These are phyloP conservation scores for Parotia lawesii DNA, from an alignment of 2,113 vertebrate genomes.

Conservation along the genomic window DNA sequence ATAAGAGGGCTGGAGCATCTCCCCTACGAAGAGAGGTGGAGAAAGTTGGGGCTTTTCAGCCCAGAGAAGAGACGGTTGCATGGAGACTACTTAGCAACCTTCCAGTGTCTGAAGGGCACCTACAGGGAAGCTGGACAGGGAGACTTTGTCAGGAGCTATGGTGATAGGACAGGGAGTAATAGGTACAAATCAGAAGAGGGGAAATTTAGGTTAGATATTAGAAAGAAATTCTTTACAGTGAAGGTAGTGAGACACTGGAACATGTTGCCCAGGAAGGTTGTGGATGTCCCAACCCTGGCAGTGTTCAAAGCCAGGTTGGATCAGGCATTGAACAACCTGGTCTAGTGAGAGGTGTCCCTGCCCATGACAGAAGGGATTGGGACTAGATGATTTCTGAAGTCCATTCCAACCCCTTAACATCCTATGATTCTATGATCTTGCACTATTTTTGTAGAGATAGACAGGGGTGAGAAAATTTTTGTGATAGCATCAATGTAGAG, in stretches of 20 bases:
- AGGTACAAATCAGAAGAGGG: background rate
- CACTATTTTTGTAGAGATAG: background rate
- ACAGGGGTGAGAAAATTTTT: background rate
- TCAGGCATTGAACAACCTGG: background rate
- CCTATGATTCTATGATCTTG: background rate
- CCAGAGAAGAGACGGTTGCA: background rate
- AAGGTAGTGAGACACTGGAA: background rate
- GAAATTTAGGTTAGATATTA: background rate
- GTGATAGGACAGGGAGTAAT: background rate
- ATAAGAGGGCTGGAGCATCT: background rate
- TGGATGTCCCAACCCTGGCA: background rate
- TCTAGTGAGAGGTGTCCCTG: too few species aligned
- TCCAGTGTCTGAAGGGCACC: too few species aligned
- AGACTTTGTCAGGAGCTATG: background rate
- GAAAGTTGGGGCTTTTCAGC: background rate
- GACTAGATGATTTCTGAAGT: background rate
- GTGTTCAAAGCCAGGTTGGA: background rate
- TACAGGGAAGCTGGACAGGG: background rate
- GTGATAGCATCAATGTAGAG: background rate
- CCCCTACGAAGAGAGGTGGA: rapidly evolving
- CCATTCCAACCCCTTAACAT: background rate
- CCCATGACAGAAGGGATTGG: background rate
- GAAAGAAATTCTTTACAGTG: background rate
- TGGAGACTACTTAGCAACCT: background rate
- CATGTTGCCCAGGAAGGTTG: background rate